Evolutionary conservation across 2,888 invertebrate species (phyloP).

Genomic region (Pherbina coryleti): DNA sequence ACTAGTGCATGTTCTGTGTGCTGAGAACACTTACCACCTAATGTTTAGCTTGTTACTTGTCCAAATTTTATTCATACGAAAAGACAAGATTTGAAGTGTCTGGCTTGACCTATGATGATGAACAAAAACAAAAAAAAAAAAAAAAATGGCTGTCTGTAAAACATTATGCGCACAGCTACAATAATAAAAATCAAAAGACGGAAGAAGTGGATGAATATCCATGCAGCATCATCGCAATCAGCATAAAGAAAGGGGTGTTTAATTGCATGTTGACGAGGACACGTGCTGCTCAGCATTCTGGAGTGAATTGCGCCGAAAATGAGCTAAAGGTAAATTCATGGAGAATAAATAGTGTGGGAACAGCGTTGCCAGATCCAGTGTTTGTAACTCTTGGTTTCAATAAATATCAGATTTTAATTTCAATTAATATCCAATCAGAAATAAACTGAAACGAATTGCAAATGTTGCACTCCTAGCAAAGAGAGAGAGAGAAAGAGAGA

Average conservation of each 20-base stretch:
- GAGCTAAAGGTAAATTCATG: slow-evolving; percentile 10
- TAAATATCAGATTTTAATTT: no score
- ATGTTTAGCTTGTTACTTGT: not conserved
- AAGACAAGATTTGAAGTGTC: slow-evolving; percentile 11
- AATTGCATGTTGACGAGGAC: slow-evolving; percentile 28
- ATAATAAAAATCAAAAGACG: slow-evolving; percentile 37
- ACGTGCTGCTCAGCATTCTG: slow-evolving; percentile 22
- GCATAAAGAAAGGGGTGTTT: slow-evolving; percentile 15
- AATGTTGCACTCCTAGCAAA: no score
- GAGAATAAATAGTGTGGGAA: not conserved
- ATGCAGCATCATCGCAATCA: not conserved
- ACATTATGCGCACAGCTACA: slow-evolving; percentile 37
- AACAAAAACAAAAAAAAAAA: slow-evolving; percentile 8
- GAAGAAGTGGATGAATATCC: not conserved
- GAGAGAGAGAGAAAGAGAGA: no score
- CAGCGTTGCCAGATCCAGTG: not conserved
- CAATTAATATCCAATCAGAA: no score
- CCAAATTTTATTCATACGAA: not conserved
- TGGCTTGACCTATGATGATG: not conserved
- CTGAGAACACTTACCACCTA: not conserved
- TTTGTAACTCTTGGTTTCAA: no score
- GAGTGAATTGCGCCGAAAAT: not conserved
- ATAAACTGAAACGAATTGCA: no score
- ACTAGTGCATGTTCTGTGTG: not conserved
- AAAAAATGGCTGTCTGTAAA: slow-evolving; percentile 23